These are phyloP conservation scores for Rhyacophila brunnea DNA, from an alignment of 1,140 invertebrate species.

Conservation along the genomic window DNA sequence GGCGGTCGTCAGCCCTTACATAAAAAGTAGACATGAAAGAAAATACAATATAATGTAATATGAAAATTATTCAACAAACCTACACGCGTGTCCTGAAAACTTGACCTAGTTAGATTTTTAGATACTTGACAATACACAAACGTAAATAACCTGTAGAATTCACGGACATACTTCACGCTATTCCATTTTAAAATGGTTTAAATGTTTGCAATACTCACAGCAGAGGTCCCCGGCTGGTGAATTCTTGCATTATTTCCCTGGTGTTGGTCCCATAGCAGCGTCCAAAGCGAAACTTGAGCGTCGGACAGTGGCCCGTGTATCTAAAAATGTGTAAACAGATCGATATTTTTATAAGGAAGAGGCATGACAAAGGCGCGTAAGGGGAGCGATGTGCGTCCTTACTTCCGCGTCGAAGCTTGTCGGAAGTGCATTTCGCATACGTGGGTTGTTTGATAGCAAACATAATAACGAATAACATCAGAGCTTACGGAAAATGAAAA, in stretches of 20 bases:
- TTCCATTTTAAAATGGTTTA: conserved; percentile 3
- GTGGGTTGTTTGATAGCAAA: too few species aligned
- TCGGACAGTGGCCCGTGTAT: conserved; percentile 74
- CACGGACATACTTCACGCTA: conserved; percentile 2
- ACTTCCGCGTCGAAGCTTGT: too few species aligned
- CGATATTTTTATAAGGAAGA: conserved; percentile 20
- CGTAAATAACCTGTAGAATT: conserved; percentile 21
- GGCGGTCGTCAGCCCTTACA: conserved; percentile 5
- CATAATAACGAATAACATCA: too few species aligned
- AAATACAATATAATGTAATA: too few species aligned
- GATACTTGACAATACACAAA: background rate
- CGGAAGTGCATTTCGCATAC: too few species aligned
- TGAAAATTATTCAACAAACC: too few species aligned
- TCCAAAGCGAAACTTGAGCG: conserved; percentile 68
- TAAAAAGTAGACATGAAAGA: too few species aligned
- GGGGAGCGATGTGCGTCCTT: too few species aligned
- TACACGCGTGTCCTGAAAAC: conserved; percentile 5
- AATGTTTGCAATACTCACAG: conserved; percentile 11
- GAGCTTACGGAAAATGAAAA: too few species aligned
- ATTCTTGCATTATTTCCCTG: conserved; percentile 65
- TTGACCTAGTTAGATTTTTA: conserved; percentile 11
- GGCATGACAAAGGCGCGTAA: conserved; percentile 4
- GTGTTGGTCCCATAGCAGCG: conserved; percentile 70
- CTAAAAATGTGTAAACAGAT: conserved; percentile 46
- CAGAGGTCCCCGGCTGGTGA: conserved; percentile 45